Percentiles rank a stretch among this genome's conserved stretches.
Evolutionary conservation across 2,113 vertebrate species (phyloP).

Genomic region (Australoheros scitulus): DNA sequence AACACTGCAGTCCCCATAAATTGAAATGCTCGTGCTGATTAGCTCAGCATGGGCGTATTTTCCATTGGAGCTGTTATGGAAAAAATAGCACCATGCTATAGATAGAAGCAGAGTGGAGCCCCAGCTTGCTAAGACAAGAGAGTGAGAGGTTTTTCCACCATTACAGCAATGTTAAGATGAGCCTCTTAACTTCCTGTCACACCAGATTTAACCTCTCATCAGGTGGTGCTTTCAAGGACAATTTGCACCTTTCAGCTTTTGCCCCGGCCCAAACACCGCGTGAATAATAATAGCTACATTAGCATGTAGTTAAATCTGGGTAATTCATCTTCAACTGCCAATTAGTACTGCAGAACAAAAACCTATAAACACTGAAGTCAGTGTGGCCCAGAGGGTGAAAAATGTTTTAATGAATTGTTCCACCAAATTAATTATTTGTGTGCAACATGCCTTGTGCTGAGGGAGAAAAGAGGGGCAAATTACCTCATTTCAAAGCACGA

Average conservation of each 20-base stretch:
- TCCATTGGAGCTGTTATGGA: slow-evolving; percentile 50
- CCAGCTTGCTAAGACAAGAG: background rate
- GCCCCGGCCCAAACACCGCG: background rate
- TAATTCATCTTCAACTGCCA: background rate
- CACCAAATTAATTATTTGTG: slow-evolving; percentile 17
- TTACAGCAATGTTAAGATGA: background rate
- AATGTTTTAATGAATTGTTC: slow-evolving; percentile 14
- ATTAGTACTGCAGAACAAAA: background rate
- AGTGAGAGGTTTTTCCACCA: slow-evolving; percentile 35
- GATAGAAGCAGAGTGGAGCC: slow-evolving; percentile 46
- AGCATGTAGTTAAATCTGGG: background rate
- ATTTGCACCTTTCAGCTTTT: background rate
- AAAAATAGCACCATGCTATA: slow-evolving; percentile 51
- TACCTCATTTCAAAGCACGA: background rate
- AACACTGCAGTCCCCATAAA: slow-evolving; percentile 19
- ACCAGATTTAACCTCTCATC: slow-evolving; percentile 16
- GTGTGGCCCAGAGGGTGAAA: background rate
- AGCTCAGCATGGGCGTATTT: slow-evolving; percentile 18
- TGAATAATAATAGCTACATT: background rate
- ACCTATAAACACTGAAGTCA: background rate
- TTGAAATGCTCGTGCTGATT: slow-evolving; percentile 46
- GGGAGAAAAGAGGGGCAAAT: background rate
- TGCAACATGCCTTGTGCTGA: background rate
- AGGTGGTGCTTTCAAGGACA: slow-evolving; percentile 19
- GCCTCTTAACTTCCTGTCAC: slow-evolving; percentile 12